A percentile compares a stretch with the other conserved stretches of the same genome.
Evolutionary conservation across 92 coral and sea anemone genomes (phyloP).

Genomic region (Epizoanthus rinbou): DNA sequence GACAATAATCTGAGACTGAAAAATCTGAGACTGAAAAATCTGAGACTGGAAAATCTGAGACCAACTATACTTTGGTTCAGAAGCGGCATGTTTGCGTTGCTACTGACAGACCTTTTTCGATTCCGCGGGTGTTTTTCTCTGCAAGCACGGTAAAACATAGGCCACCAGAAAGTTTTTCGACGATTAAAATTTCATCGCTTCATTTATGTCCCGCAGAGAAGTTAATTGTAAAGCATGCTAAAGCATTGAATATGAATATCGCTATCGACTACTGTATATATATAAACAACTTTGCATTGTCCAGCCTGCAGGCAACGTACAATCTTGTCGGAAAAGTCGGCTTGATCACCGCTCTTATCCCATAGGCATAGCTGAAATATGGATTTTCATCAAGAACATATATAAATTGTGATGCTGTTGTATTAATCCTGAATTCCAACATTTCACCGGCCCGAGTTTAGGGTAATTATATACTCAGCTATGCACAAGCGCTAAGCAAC

Average conservation of each 20-base stretch:
- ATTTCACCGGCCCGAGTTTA: not conserved
- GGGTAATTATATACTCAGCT: not conserved
- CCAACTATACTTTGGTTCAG: too few species aligned
- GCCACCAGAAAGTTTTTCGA: not conserved
- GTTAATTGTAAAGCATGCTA: not conserved
- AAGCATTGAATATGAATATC: not conserved
- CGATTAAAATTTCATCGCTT: not conserved
- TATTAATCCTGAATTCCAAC: not conserved
- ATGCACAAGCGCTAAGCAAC: not conserved
- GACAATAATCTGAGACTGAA: too few species aligned
- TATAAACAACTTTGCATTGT: not conserved
- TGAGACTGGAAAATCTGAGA: too few species aligned
- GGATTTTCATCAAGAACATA: not conserved
- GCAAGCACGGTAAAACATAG: too few species aligned
- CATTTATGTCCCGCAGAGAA: conserved; percentile 4
- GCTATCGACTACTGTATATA: not conserved
- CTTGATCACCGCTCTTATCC: not conserved
- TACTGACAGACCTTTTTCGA: not conserved
- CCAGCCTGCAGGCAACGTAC: not conserved
- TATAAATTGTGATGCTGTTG: not conserved
- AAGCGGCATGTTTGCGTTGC: conserved; percentile 2
- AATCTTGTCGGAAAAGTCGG: not conserved
- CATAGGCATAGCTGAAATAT: not conserved
- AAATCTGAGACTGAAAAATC: too few species aligned
- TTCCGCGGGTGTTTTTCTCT: not conserved